These are phyloP conservation scores for Cyclophora punctaria DNA, from an alignment of 2,888 invertebrate genomes.

Conservation along the genomic window DNA sequence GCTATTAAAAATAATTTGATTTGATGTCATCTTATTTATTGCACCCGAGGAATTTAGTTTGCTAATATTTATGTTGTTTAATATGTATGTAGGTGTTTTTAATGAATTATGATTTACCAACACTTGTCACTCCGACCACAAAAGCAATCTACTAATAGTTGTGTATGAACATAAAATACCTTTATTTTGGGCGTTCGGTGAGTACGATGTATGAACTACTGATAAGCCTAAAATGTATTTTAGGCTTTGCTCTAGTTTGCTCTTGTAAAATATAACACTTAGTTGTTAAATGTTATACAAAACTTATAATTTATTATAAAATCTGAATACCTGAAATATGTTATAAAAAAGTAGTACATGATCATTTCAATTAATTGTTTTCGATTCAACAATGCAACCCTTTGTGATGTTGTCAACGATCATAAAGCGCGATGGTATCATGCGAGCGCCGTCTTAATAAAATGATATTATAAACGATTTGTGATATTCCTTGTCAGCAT, in stretches of 20 bases:
- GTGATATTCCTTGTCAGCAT: slow-evolving; percentile 70
- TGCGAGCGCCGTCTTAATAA: slow-evolving; percentile 44
- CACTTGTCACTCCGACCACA: too few relatives aligned
- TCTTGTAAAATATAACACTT: not conserved
- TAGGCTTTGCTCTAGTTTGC: not conserved
- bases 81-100: too few relatives aligned
- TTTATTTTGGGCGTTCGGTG: too few relatives aligned
- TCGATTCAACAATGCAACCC: slow-evolving; percentile 50
- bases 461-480: slow-evolving; percentile 65
- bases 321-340: too few relatives aligned
- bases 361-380: slow-evolving; percentile 55
- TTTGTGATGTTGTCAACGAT: slow-evolving; percentile 57
- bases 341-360: slow-evolving; percentile 11
- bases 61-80: too few relatives aligned
- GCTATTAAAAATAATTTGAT: slow-evolving; percentile 70
- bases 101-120: too few relatives aligned
- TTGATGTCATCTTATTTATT: slow-evolving; percentile 43
- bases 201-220: not conserved
- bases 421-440: slow-evolving; percentile 61
- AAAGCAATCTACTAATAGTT: too few relatives aligned
- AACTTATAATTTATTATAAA: too few relatives aligned
- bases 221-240: not conserved
- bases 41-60: too few relatives aligned
- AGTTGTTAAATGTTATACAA: too few relatives aligned
- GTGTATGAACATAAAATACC: too few relatives aligned